These are phyloP conservation scores for Lithophane leautieri DNA, from an alignment of 2,888 invertebrate genomes.

Conservation along the genomic window DNA sequence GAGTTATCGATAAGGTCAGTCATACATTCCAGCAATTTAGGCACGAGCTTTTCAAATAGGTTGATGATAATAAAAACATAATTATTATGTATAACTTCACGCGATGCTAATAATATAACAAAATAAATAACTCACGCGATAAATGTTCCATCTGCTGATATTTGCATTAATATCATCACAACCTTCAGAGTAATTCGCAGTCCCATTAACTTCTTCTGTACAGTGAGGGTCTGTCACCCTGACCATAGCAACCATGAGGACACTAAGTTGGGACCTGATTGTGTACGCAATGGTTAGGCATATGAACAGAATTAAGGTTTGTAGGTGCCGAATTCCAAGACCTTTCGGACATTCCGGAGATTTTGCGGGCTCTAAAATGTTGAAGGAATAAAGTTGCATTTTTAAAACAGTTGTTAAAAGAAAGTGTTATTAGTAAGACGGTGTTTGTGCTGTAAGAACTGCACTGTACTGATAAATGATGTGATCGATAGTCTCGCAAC, in stretches of 20 bases:
- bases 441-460: background rate
- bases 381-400: conserved; percentile 33
- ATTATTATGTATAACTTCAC: background rate
- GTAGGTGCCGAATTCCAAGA: conserved; percentile 78
- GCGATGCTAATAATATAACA: conserved; percentile 13
- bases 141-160: conserved; percentile 65
- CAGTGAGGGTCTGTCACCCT: conserved; percentile 37
- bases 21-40: background rate
- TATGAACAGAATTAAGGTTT: conserved; percentile 76
- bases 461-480: background rate
- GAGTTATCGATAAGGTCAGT: background rate
- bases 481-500: background rate
- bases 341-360: conserved; percentile 67
- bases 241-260: conserved; percentile 83
- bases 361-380: conserved; percentile 42
- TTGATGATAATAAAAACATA: background rate
- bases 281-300: conserved; percentile 73
- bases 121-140: conserved; percentile 73
- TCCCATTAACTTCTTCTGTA: conserved; percentile 20
- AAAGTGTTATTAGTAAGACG: background rate
- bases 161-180: conserved; percentile 32
- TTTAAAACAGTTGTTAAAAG: background rate
- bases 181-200: conserved; percentile 14
- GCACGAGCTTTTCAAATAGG: background rate
- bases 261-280: conserved; percentile 76